These are phyloP conservation scores for Zalophus californianus DNA, from an alignment of 2,797 vertebrate species.

Conservation along the genomic window DNA sequence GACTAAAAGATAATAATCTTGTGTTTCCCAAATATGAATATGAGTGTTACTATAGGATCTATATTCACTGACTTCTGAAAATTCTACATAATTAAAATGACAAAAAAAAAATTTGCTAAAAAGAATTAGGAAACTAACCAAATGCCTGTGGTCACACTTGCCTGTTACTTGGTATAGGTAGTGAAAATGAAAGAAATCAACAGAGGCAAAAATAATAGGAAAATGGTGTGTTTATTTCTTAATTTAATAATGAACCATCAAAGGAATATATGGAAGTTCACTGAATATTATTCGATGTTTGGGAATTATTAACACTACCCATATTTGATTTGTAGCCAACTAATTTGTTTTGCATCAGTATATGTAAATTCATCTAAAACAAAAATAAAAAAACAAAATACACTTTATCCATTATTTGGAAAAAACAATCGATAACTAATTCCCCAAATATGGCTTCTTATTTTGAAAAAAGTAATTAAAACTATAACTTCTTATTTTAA, in stretches of 20 bases:
- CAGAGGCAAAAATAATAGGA: neutral
- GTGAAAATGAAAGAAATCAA: constrained; percentile 13
- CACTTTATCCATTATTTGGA: neutral
- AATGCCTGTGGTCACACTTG: neutral
- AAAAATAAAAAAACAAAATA: neutral
- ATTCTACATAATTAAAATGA: neutral
- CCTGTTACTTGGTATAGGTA: neutral
- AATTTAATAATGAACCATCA: neutral
- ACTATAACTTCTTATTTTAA: neutral
- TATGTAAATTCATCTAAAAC: neutral
- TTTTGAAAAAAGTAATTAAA: neutral
- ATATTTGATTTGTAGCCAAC: neutral
- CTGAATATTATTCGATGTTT: neutral
- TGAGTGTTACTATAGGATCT: neutral
- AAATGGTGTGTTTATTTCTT: neutral
- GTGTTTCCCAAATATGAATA: neutral
- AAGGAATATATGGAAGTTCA: neutral
- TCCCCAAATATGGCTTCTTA: neutral
- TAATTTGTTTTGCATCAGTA: neutral
- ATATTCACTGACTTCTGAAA: neutral
- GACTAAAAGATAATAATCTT: neutral
- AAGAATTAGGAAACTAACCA: neutral
- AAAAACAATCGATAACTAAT: neutral
- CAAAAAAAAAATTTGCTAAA: neutral
- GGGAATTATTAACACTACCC: neutral